Conservation (phyloP, 2,113 vertebrate genomes). For the Laticauda laticaudata region DNA sequence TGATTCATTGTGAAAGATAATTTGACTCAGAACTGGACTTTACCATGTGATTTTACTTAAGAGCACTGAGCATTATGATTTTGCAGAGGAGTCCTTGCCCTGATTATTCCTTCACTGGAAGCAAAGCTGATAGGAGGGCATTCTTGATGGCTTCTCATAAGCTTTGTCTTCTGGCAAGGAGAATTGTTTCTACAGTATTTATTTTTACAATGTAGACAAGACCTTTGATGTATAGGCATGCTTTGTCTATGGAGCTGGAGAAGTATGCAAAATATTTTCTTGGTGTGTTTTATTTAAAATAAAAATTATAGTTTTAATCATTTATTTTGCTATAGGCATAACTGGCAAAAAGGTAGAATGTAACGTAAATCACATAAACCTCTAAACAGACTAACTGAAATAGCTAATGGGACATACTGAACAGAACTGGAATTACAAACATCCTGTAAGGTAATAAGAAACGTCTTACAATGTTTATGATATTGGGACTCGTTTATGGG, state of each 20-base stretch:
- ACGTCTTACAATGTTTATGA: neutral
- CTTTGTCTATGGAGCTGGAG: neutral
- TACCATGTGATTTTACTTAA: neutral
- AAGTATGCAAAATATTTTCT: neutral
- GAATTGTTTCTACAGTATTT: neutral
- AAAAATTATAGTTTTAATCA: neutral
- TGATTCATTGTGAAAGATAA: neutral
- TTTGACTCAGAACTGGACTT: neutral
- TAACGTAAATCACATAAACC: neutral
- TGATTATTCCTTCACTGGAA: neutral
- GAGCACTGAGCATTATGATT: neutral
- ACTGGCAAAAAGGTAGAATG: neutral
- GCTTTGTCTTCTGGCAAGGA: neutral
- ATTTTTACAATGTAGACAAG: neutral
- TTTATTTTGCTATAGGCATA: neutral
- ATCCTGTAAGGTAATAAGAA: neutral
- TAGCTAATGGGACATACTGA: neutral
- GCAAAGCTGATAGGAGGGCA: neutral
- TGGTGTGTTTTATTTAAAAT: neutral
- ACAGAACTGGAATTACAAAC: neutral
- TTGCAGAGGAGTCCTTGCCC: neutral
- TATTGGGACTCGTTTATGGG: neutral
- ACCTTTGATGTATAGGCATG: neutral
- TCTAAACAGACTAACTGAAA: neutral
- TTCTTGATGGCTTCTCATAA: neutral